Conservation (phyloP, 2,797 vertebrate species). For the Trachurus trachurus region DNA sequence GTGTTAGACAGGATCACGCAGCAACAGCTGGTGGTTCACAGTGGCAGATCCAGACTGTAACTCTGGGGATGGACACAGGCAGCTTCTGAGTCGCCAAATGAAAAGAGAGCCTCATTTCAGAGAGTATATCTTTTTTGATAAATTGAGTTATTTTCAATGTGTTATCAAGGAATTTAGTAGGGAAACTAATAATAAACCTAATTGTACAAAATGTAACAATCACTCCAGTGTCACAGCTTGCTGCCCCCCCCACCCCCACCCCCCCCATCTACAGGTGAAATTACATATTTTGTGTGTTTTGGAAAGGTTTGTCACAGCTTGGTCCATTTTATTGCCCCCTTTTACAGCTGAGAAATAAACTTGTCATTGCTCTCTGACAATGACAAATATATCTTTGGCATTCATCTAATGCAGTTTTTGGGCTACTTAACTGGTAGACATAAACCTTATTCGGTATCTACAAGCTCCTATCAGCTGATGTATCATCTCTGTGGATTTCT, state of each 20-base stretch:
- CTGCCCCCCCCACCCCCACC: background rate
- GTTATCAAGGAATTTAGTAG: background rate
- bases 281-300: background rate
- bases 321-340: background rate
- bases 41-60: too few species aligned
- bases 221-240: background rate
- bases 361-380: background rate
- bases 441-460: background rate
- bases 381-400: background rate
- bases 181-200: background rate
- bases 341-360: background rate
- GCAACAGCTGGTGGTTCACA: too few species aligned
- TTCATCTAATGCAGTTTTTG: background rate
- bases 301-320: background rate
- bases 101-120: too few species aligned
- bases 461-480: background rate
- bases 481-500: background rate
- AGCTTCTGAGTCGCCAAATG: background rate
- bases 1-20: too few species aligned
- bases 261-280: background rate
- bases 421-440: background rate
- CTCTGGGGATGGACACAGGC: too few species aligned
- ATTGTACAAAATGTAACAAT: background rate
- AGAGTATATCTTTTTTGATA: too few species aligned
- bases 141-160: background rate